Evolutionary conservation across 2,888 invertebrate species (phyloP).

Genomic region (Ophion costatus): DNA sequence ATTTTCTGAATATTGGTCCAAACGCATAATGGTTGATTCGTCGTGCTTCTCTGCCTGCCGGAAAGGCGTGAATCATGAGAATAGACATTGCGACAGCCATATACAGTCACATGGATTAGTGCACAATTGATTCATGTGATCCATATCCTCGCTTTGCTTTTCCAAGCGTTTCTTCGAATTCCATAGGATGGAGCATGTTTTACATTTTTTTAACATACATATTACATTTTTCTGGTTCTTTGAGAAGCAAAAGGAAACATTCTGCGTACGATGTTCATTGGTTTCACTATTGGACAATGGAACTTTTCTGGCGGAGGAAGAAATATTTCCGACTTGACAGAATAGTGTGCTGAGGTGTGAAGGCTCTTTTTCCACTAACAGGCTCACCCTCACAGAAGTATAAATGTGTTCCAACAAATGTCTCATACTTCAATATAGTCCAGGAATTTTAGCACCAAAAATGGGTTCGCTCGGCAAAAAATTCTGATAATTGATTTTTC

Average conservation of each 20-base stretch:
- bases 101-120: slow-evolving; percentile 25
- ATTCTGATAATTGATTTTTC: too few relatives aligned
- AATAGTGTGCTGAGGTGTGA: background rate
- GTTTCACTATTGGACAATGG: background rate
- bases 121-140: slow-evolving; percentile 40
- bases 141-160: background rate
- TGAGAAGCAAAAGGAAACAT: background rate
- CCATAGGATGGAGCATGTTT: slow-evolving; percentile 2
- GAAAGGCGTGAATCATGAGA: slow-evolving; percentile 59
- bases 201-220: background rate
- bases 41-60: slow-evolving; percentile 58
- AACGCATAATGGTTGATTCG: slow-evolving; percentile 51
- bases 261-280: background rate
- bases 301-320: background rate
- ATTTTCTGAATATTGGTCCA: slow-evolving; percentile 50
- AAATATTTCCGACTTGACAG: background rate
- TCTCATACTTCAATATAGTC: too few relatives aligned
- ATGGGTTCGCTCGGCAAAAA: too few relatives aligned
- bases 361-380: background rate
- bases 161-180: slow-evolving; percentile 9
- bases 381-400: background rate
- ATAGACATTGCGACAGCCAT: slow-evolving; percentile 12
- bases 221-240: background rate
- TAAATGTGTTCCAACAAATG: too few relatives aligned
- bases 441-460: too few relatives aligned